Evolutionary conservation across 2,113 vertebrate species (phyloP).

Genomic region (Otus sunia): DNA sequence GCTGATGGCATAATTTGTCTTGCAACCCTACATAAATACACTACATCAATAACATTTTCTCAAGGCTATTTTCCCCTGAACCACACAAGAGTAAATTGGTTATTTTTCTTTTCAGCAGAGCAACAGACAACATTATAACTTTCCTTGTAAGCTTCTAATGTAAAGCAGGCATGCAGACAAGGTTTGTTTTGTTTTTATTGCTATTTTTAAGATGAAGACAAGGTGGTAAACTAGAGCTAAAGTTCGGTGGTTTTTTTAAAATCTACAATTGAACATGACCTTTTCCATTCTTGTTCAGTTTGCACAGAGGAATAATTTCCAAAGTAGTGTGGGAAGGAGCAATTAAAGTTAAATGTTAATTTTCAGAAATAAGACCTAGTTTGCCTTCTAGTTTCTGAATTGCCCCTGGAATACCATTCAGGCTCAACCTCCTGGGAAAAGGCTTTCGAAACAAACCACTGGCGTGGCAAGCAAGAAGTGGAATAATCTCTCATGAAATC

Average conservation of each 20-base stretch:
- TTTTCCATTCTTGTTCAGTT: conserved; percentile 37
- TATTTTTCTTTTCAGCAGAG: conserved; percentile 59
- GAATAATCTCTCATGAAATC: background rate
- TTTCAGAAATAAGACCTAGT: conserved; percentile 27
- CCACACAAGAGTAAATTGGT: conserved; percentile 69
- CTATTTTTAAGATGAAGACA: conserved; percentile 24
- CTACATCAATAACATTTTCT: conserved; percentile 75
- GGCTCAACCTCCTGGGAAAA: background rate
- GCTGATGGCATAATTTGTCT: conserved; percentile 78
- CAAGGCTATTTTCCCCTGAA: conserved; percentile 73
- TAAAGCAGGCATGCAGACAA: conserved; percentile 31
- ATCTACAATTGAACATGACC: conserved; percentile 35
- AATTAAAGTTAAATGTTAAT: conserved; percentile 68
- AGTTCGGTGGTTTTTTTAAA: background rate
- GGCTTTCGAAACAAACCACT: background rate
- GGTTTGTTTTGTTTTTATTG: conserved; percentile 17
- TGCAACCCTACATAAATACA: conserved; percentile 73
- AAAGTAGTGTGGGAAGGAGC: conserved; percentile 3
- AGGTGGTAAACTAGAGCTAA: conserved; percentile 14
- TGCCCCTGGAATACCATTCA: background rate
- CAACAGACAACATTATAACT: conserved; percentile 56
- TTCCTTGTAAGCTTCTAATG: conserved; percentile 43
- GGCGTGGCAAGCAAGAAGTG: background rate
- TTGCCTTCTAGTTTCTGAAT: conserved; percentile 23
- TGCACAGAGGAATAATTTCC: conserved; percentile 39